phyloP scores from a whole-genome alignment of 1,140 invertebrate genomes.

The Bombus confusus region DNA sequence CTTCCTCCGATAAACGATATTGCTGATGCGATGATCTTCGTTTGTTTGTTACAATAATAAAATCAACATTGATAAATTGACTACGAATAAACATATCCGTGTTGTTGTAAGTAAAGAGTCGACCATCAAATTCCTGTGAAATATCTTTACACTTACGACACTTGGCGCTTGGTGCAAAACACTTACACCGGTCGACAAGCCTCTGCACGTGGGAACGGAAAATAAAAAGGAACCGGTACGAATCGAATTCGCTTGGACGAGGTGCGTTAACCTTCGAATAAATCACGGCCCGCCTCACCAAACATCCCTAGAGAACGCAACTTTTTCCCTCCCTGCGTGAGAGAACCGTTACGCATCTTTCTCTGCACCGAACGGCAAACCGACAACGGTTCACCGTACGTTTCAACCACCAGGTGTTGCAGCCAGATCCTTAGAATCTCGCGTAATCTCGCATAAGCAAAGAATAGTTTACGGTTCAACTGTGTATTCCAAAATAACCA shows the following conservation, averaged over 20 bases:
- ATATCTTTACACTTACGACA: neutral
- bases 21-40: neutral
- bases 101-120: neutral
- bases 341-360: constrained; percentile 21
- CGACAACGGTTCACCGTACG: neutral
- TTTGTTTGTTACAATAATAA: neutral
- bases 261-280: constrained; percentile 18
- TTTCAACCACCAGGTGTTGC: neutral
- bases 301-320: constrained; percentile 23
- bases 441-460: neutral
- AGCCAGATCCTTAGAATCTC: neutral
- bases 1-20: neutral
- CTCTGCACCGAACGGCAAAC: neutral
- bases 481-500: neutral
- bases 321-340: constrained; percentile 11
- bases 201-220: neutral
- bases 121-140: neutral
- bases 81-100: too few relatives aligned
- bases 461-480: neutral
- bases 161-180: neutral
- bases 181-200: neutral
- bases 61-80: neutral
- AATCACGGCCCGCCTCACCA: constrained; percentile 20
- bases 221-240: constrained; percentile 1
- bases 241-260: constrained; percentile 5